Evolutionary conservation across 2,113 vertebrate genomes (phyloP).

Genomic region (Corythoichthys intestinalis): DNA sequence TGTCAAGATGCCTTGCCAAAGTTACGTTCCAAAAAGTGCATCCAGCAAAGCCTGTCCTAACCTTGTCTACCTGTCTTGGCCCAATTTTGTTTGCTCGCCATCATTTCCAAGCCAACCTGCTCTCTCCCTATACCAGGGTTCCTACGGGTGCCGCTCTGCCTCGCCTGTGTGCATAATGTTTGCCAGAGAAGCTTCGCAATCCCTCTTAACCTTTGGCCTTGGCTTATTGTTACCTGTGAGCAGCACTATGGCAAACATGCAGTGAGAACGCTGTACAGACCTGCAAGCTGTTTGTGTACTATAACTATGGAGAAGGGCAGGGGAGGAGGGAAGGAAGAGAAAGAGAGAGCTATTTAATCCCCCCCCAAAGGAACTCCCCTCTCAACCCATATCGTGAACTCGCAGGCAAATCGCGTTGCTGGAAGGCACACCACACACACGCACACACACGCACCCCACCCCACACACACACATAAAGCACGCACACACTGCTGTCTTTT

Average conservation of each 20-base stretch:
- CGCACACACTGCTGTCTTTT: constrained; percentile 78
- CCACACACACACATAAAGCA: constrained; percentile 77
- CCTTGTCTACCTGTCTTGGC: constrained; percentile 24
- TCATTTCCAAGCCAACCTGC: constrained; percentile 31
- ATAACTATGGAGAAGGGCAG: constrained; percentile 49
- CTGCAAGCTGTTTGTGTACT: constrained; percentile 75
- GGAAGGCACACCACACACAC: constrained; percentile 75
- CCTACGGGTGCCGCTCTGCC: constrained; percentile 51
- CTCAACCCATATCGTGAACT: constrained; percentile 79
- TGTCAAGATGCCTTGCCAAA: not conserved
- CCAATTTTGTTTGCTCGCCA: constrained; percentile 35
- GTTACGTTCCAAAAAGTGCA: not conserved
- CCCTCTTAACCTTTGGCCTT: constrained; percentile 75
- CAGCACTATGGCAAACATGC: constrained; percentile 63
- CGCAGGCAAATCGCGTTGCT: constrained; percentile 75
- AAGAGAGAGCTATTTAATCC: constrained; percentile 77
- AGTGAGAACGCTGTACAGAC: constrained; percentile 61
- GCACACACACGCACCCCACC: constrained; percentile 75
- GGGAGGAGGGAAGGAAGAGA: constrained; percentile 64
- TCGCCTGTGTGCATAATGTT: constrained; percentile 42
- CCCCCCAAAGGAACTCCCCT: constrained; percentile 79
- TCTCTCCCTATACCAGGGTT: constrained; percentile 51
- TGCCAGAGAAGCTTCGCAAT: constrained; percentile 66
- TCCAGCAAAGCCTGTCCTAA: not conserved
- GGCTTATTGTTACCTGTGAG: constrained; percentile 75